These are phyloP conservation scores for Zeuzera pyrina DNA, from an alignment of 2,888 invertebrate species.

Conservation along the genomic window DNA sequence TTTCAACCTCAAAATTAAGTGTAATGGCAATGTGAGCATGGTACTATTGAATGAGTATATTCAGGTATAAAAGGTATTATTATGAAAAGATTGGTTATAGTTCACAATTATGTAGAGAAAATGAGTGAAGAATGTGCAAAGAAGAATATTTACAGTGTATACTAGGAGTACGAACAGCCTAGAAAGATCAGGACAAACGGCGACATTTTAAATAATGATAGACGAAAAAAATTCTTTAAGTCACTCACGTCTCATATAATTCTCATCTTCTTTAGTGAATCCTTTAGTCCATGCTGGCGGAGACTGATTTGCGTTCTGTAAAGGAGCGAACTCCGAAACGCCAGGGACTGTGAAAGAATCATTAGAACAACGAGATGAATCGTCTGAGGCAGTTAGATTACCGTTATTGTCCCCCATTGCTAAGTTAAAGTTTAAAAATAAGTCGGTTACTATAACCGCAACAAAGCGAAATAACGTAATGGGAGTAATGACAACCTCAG, in stretches of 20 bases:
- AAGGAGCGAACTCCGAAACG: slow-evolving; percentile 85
- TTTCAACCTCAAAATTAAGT: too few species aligned
- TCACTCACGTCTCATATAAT: slow-evolving; percentile 84
- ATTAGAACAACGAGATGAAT: slow-evolving; percentile 39
- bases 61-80: too few species aligned
- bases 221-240: too few species aligned
- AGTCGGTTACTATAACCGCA: slow-evolving; percentile 55
- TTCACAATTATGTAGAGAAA: too few species aligned
- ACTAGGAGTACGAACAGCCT: too few species aligned
- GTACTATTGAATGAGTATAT: too few species aligned
- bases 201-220: not conserved
- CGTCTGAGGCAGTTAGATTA: slow-evolving; percentile 33
- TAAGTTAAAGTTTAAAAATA: slow-evolving; percentile 44
- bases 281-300: slow-evolving; percentile 79
- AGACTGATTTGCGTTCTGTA: slow-evolving; percentile 71
- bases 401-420: slow-evolving; percentile 42
- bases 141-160: too few species aligned
- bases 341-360: slow-evolving; percentile 84
- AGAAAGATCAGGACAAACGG: too few species aligned
- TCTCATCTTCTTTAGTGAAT: slow-evolving; percentile 81
- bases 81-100: too few species aligned
- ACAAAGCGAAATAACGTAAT: slow-evolving; percentile 37
- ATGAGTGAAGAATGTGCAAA: too few species aligned
- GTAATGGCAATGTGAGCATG: too few species aligned
- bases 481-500: slow-evolving; percentile 51